A percentile compares a stretch with the other conserved stretches of the same genome.
Conservation (phyloP, 2,113 vertebrate species). For the western clawed frog (Xenopus tropicalis) region DNA sequence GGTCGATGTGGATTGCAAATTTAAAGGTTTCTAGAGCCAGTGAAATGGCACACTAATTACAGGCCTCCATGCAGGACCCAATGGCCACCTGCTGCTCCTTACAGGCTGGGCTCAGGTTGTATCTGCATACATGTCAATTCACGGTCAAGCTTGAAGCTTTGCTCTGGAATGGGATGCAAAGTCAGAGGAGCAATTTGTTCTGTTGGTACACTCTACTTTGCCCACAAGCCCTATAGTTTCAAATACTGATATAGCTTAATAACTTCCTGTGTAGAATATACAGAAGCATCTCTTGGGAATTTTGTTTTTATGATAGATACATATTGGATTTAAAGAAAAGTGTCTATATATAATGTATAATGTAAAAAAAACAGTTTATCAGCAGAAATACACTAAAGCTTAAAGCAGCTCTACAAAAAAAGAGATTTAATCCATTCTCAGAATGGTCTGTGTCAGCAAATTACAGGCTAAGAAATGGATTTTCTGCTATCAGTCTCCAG, state of each 20-base stretch:
- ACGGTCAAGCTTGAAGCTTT: too few relatives aligned
- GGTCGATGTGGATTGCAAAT: too few relatives aligned
- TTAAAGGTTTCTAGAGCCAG: too few relatives aligned
- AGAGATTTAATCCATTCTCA: slow-evolving; percentile 34
- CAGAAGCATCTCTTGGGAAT: neutral
- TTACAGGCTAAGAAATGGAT: slow-evolving; percentile 25
- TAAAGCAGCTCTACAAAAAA: neutral
- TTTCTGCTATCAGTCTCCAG: slow-evolving; percentile 25
- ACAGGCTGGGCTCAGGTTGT: too few relatives aligned
- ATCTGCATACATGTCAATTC: too few relatives aligned
- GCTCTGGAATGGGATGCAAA: too few relatives aligned
- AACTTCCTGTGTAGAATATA: neutral
- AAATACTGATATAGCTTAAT: neutral
- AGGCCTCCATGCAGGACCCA: too few relatives aligned
- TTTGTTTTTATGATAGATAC: neutral
- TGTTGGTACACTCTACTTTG: too few relatives aligned
- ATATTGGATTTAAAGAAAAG: slow-evolving; percentile 5
- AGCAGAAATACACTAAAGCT: neutral
- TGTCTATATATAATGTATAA: slow-evolving; percentile 15
- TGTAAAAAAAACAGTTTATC: slow-evolving; percentile 1
- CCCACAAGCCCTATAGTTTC: neutral
- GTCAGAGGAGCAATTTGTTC: too few relatives aligned
- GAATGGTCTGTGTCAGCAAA: slow-evolving; percentile 34
- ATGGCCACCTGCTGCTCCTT: too few relatives aligned
- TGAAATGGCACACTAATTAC: too few relatives aligned